Evolutionary conservation across 2,113 vertebrate species (phyloP), one percentile per base, ranked within the genome.

Genomic region (Hemicordylus capensis): DNA sequence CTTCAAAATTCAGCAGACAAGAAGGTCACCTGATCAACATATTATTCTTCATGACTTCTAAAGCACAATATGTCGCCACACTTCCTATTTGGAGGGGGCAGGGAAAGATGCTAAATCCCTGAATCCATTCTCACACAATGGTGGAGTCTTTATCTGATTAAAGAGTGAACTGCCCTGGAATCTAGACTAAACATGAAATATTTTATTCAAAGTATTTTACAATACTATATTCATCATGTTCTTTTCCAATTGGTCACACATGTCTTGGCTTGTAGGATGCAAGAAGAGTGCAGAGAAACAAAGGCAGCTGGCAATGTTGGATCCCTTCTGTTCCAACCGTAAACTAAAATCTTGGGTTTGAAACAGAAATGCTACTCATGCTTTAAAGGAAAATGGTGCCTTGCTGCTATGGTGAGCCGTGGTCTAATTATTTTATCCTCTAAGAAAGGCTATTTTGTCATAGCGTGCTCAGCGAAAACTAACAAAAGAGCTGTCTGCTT

Each of bases 401-500:
- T 78, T 74, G 0, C 1, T 63, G 73, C 63, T 70, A 34, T 72
- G 78, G 48, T 51, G 10, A 14, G 61, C 69, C 22, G 37, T 44
- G 8, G 59, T n/a, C 54, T 1, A 76, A 48, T n/a, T 90, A 88
- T 46, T 85, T 34, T 85, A 90, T 69, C 22, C 51, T 90, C 78
- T 63, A 81, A 0, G 2, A 46, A 78, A 28, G 9, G 44, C 85
- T 69, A 90, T 81, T 24, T 80, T 73, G 73, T 89, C 63, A 59
- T 84, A 85, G 3, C 9, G 64, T 48, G 37, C 74, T 56, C 74
- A 77, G 48, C 31, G 42, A 77, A 81, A 90, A 89, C 28, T 90
- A 80, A 90, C 48, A 86, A 76, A 95, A 90, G 58, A 6, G 39
- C 73, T 84, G 82, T 76, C 88, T 91, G 51, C 63, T 92, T 89